Conservation (phyloP, 2,113 vertebrate species). For the Verasper variegatus region DNA sequence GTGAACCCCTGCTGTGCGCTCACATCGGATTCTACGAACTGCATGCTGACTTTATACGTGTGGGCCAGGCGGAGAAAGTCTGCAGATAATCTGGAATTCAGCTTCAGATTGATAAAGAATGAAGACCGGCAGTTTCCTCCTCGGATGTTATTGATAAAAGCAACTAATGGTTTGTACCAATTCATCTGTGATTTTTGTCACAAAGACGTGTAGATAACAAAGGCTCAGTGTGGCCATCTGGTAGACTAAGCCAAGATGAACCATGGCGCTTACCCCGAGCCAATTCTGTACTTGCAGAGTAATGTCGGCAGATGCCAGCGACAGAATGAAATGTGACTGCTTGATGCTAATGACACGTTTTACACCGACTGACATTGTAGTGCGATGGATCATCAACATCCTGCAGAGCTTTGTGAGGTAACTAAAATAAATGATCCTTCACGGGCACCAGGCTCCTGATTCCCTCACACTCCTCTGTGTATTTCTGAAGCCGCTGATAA, state of each 20-base stretch:
- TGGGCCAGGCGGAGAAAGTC: no score
- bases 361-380: conserved; percentile 23
- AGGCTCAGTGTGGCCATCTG: conserved; percentile 33
- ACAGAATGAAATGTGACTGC: conserved; percentile 46
- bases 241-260: conserved; percentile 33
- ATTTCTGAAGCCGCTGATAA: no score
- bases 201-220: conserved; percentile 15
- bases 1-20: no score
- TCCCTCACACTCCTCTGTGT: background rate
- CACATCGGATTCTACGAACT: no score
- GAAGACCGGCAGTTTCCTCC: background rate
- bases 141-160: background rate
- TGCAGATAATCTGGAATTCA: no score
- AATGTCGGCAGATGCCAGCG: conserved; percentile 51
- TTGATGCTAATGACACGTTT: conserved; percentile 29
- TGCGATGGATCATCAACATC: conserved; percentile 10
- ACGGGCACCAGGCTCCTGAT: no score
- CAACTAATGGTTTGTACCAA: background rate
- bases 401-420: background rate
- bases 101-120: background rate
- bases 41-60: no score
- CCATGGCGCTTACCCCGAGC: conserved; percentile 3
- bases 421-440: background rate
- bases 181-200: background rate
- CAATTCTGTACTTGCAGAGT: conserved; percentile 38